Evolutionary conservation across 2,888 invertebrate species (phyloP).

Genomic region (Cetonia aurata): DNA sequence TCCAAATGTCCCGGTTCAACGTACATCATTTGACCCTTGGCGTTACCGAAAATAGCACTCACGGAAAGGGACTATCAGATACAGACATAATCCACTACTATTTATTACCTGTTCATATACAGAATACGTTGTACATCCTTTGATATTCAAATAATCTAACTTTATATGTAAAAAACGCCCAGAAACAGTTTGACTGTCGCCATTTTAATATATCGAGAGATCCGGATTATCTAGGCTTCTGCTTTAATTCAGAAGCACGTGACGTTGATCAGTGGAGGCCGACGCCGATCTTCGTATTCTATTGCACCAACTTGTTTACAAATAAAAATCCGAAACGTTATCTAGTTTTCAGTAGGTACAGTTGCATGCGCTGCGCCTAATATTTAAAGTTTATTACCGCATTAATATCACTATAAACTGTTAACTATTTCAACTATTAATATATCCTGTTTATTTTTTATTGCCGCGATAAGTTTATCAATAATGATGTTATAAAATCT

Average conservation of each 20-base stretch:
- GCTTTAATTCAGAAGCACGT: background rate
- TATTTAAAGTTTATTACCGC: conserved; percentile 37
- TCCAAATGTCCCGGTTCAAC: conserved; percentile 20
- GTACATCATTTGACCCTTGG: conserved; percentile 33
- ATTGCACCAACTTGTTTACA: conserved; percentile 11
- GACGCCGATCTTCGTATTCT: background rate
- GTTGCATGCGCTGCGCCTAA: conserved; percentile 18
- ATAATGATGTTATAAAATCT: conserved; percentile 39
- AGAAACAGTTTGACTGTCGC: no score
- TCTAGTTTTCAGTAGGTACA: conserved; percentile 22
- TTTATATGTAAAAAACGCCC: no score
- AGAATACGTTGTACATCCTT: background rate
- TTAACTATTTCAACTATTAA: conserved; percentile 42
- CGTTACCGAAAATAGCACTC: background rate
- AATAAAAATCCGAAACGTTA: conserved; percentile 21
- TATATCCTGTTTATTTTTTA: conserved; percentile 42
- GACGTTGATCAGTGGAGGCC: background rate
- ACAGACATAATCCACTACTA: conserved; percentile 19
- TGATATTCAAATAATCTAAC: conserved; percentile 17
- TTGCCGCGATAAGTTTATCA: conserved; percentile 35
- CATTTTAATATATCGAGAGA: no score
- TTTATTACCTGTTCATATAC: background rate
- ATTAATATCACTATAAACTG: conserved; percentile 40
- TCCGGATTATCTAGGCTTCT: background rate
- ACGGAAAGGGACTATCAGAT: conserved; percentile 8